Percentiles rank a stretch among this genome's conserved stretches.
Conservation (phyloP, 2,113 vertebrate genomes). For the Meles meles region DNA sequence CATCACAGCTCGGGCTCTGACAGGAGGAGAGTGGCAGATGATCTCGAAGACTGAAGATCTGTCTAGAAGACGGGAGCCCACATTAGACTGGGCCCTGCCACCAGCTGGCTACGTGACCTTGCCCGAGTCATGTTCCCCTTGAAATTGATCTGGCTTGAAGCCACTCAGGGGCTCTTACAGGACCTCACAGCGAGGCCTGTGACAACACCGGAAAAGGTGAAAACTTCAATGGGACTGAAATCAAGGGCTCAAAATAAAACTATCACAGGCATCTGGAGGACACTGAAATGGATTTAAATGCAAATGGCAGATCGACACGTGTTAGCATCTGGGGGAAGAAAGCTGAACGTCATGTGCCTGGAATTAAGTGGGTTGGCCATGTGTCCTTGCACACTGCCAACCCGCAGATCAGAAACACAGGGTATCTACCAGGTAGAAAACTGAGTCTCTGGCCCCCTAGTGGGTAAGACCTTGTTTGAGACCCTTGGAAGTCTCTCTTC, state of each 20-base stretch:
- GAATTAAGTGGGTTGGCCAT: background rate
- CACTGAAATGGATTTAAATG: background rate
- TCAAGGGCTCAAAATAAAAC: conserved; percentile 9
- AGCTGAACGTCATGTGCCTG: background rate
- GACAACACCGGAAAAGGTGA: background rate
- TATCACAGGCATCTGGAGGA: background rate
- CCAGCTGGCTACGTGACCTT: background rate
- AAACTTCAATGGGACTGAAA: background rate
- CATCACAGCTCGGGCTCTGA: background rate
- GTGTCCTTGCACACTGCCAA: background rate
- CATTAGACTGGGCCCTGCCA: background rate
- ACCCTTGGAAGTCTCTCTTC: background rate
- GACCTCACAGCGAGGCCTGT: background rate
- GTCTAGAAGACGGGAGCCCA: background rate
- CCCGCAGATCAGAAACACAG: background rate
- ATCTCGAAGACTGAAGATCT: conserved; percentile 17
- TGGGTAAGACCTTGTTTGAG: background rate
- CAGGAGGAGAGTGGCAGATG: background rate
- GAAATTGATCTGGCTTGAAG: background rate
- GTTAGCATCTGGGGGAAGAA: background rate
- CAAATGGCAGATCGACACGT: background rate
- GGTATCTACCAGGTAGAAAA: background rate
- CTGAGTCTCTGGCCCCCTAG: background rate
- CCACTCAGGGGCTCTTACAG: background rate
- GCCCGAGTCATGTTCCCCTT: background rate